phyloP scores from a whole-genome alignment of 2,888 invertebrate genomes.

The Balanococcus diminutus region DNA sequence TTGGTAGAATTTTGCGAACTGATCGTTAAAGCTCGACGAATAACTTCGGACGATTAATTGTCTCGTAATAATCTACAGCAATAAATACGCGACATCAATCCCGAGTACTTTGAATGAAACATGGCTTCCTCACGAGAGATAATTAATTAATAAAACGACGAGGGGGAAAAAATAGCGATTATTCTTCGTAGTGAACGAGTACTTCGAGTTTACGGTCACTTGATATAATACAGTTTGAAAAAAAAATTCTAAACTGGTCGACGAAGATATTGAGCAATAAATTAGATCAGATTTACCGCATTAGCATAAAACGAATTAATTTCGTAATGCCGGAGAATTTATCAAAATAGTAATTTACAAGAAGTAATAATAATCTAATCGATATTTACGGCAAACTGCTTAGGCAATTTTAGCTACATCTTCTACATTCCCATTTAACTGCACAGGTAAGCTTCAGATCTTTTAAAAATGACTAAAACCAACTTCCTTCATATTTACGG shows the following conservation, averaged over 20 bases:
- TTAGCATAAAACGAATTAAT: neutral
- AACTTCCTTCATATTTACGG: no score
- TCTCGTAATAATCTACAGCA: neutral
- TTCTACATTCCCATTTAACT: neutral
- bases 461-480: no score
- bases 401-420: neutral
- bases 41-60: neutral
- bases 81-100: slow-evolving; percentile 11
- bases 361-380: neutral
- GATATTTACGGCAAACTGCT: neutral
- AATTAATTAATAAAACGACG: neutral
- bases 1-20: neutral
- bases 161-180: neutral
- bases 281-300: neutral
- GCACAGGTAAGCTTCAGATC: no score
- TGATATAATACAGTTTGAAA: no score
- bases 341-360: neutral
- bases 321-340: neutral
- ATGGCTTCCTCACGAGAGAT: neutral
- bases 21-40: neutral
- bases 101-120: neutral
- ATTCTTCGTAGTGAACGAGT: neutral
- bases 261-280: neutral
- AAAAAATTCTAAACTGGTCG: neutral
- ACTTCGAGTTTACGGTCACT: neutral